Conservation (phyloP, 2,113 vertebrate genomes). For the Poeciliopsis retropinna region DNA sequence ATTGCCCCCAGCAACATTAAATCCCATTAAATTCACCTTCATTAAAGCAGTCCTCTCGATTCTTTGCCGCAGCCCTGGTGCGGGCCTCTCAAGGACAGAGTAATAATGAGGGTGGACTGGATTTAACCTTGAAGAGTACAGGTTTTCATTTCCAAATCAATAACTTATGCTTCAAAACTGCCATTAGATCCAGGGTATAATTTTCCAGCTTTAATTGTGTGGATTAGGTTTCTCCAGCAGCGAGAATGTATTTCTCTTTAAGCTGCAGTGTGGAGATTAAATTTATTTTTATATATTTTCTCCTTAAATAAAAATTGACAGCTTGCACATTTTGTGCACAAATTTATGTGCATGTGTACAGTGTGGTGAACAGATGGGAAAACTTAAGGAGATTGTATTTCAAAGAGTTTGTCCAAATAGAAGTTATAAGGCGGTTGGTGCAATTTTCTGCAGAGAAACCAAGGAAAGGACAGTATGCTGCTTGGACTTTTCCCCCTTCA, state of each 20-base stretch:
- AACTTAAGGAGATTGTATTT: conserved; percentile 64
- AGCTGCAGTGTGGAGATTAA: conserved; percentile 66
- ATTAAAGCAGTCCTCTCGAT: conserved; percentile 83
- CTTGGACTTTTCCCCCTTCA: conserved; percentile 24
- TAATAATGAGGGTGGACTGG: conserved; percentile 83
- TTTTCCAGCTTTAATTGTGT: conserved; percentile 82
- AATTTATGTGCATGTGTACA: conserved; percentile 50
- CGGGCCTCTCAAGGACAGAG: conserved; percentile 84
- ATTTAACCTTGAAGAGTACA: conserved; percentile 85
- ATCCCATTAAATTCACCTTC: conserved; percentile 89
- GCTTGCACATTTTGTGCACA: conserved; percentile 70
- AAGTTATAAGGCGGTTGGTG: conserved; percentile 65
- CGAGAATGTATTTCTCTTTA: conserved; percentile 76
- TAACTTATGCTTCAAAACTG: conserved; percentile 84
- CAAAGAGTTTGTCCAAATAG: conserved; percentile 54
- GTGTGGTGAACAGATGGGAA: conserved; percentile 63
- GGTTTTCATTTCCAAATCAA: conserved; percentile 87
- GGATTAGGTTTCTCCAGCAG: conserved; percentile 80
- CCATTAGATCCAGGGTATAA: conserved; percentile 80
- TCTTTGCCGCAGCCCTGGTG: conserved; percentile 76
- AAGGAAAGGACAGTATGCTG: conserved; percentile 57
- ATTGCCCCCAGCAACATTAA: conserved; percentile 87
- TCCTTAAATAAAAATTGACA: conserved; percentile 57
- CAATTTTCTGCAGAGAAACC: conserved; percentile 57
- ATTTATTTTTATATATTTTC: conserved; percentile 51